These are phyloP conservation scores for Anoura caudifer DNA, from an alignment of 2,113 vertebrate genomes.

Conservation along the genomic window DNA sequence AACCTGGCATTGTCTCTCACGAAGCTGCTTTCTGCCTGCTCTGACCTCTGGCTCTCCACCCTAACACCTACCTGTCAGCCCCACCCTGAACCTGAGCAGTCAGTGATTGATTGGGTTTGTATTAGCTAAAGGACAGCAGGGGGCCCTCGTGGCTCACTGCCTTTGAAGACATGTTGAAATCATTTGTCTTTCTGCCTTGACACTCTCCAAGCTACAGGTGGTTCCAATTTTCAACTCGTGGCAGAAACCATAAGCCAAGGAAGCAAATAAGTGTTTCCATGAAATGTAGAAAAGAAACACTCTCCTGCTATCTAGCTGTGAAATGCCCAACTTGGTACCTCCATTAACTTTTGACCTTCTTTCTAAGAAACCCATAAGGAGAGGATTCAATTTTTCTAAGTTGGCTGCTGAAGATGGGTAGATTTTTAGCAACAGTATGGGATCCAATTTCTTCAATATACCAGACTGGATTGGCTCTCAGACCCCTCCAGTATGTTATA, in stretches of 20 bases:
- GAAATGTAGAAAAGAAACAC: background rate
- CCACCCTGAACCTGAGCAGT: background rate
- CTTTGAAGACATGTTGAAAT: slow-evolving; percentile 5
- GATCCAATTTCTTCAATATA: background rate
- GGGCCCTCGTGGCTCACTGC: background rate
- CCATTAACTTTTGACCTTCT: background rate
- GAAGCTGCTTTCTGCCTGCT: background rate
- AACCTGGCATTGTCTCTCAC: background rate
- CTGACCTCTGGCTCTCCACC: background rate
- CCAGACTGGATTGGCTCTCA: background rate
- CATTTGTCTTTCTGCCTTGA: slow-evolving; percentile 26
- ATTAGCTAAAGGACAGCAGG: background rate
- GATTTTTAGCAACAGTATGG: background rate
- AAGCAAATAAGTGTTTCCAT: background rate
- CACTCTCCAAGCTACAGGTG: slow-evolving; percentile 33
- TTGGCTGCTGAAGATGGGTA: background rate
- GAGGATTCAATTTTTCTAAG: background rate
- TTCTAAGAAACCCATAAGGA: background rate
- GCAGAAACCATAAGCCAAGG: background rate
- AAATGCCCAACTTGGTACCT: background rate
- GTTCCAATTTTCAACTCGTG: slow-evolving; percentile 36
- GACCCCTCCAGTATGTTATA: background rate
- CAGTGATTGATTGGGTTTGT: background rate
- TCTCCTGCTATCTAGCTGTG: background rate
- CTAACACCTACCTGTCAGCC: background rate